Base-by-base conservation (phyloP, 2,797 vertebrate species). In the Amblyopsis hoosieri region DNA sequence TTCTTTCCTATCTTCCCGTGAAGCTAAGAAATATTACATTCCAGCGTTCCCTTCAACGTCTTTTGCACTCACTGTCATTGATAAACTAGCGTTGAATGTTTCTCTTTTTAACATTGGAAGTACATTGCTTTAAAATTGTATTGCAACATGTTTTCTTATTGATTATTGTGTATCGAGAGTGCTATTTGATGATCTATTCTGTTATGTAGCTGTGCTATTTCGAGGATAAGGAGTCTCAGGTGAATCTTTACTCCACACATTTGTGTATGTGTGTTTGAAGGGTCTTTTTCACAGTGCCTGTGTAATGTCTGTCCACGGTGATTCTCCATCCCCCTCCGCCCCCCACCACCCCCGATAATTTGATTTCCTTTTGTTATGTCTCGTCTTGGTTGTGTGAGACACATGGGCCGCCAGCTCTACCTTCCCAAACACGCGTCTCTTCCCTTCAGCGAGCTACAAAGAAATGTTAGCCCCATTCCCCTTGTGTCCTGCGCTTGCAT, bases 171-270 rank as follows among this genome's bases (percentile, higher is more conserved):
- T 45, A 76, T 84, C 87, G 64, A 73, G 69, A 84, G 68, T 13
- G 56, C 65, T 69, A 62, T 67, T 79, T 81, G 80, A 80, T 83
- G 54, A 79, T 45, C 83, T 52, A 11, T 84, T 80, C 76, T 73
- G 69, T 87, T 59, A 61, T 69, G 78, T 71, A 62, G 80, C 67
- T 55, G 45, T 85, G 84, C 79, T 85, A 85, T 89, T 85, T 88
- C 83, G 83, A 89, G 81, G 86, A 76, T 79, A 79, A 79, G 70
- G 81, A 82, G 86, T 87, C 85, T 91, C 91, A 90, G 90, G 90
- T 88, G 77, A 88, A 85, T 75, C 80, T 85, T 74, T 68, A 73
- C 75, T 60, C 67, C 75, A 78, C 74, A 63, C 82, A 81, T 85
- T 84, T 49, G 81, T 73, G 75, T 75, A 62, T 63, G 71, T 50